A percentile compares a stretch with the other conserved stretches of the same genome.
Evolutionary conservation across 2,797 vertebrate species (phyloP).

Genomic region (Gallinago nigripennis): DNA sequence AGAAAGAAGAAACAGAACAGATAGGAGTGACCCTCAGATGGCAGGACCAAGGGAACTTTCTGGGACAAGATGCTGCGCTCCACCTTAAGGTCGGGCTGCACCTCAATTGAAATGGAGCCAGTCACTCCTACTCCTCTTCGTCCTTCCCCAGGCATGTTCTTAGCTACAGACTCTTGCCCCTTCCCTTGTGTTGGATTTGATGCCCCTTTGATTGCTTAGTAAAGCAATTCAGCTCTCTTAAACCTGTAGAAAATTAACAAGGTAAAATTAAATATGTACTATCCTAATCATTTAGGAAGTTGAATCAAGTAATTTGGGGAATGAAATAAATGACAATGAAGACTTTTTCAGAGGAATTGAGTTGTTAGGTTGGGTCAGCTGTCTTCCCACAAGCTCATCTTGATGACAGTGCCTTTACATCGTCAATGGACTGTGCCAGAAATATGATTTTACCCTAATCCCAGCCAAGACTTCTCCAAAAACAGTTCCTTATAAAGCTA

Average conservation of each 20-base stretch:
- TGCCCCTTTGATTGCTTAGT: not conserved
- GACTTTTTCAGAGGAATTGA: not conserved
- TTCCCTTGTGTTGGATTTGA: not conserved
- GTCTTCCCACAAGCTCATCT: not conserved
- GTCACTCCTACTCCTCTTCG: not conserved
- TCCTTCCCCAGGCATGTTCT: not conserved
- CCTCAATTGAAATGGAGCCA: not conserved
- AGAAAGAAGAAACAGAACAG: not conserved
- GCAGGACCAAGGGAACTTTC: not conserved
- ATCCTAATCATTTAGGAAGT: not conserved
- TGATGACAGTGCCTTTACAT: not conserved
- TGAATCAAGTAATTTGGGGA: not conserved
- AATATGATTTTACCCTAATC: not conserved
- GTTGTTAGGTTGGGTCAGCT: not conserved
- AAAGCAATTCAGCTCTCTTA: not conserved
- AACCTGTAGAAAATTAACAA: not conserved
- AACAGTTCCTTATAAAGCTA: not conserved
- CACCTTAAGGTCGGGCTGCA: not conserved
- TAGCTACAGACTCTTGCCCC: not conserved
- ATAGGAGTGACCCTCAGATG: not conserved
- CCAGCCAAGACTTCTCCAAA: not conserved
- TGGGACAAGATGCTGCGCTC: not conserved
- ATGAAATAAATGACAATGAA: not conserved
- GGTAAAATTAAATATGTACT: not conserved
- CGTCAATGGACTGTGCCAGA: not conserved